These are phyloP conservation scores for Garrulus glandarius DNA, from an alignment of 2,797 vertebrate species.

Conservation along the genomic window DNA sequence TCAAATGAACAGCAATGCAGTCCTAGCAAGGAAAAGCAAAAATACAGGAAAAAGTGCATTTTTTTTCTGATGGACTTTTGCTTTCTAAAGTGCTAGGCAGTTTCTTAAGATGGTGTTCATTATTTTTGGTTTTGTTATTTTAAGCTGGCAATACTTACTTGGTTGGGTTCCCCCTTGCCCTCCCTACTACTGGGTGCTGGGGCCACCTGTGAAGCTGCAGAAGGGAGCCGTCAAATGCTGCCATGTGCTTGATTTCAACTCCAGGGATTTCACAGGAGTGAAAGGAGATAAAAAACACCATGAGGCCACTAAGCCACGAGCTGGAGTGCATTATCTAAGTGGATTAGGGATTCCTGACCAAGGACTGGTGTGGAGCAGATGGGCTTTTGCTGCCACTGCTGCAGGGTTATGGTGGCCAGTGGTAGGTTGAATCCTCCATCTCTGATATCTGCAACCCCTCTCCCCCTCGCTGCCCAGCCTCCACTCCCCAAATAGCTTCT, in stretches of 20 bases:
- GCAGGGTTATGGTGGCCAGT: neutral
- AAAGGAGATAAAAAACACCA: neutral
- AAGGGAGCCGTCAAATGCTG: neutral
- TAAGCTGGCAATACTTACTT: neutral
- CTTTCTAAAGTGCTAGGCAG: neutral
- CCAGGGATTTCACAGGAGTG: neutral
- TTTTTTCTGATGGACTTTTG: neutral
- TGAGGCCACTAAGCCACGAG: neutral
- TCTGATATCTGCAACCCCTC: neutral
- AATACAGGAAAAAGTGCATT: fast-evolving
- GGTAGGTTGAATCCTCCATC: neutral
- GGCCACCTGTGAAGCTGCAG: neutral
- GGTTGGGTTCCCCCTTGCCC: fast-evolving
- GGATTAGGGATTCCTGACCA: conserved; percentile 15
- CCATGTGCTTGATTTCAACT: neutral
- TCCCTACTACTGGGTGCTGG: neutral
- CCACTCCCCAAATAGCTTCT: neutral
- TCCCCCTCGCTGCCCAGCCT: fast-evolving
- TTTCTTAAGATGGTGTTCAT: neutral
- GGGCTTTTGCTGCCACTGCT: neutral
- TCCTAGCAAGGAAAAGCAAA: neutral
- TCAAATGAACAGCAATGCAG: neutral
- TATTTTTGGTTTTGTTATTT: neutral
- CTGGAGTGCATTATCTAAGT: conserved; percentile 23
- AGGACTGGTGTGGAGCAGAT: neutral